phyloP scores from a whole-genome alignment of 2,888 invertebrate genomes.

The Ypsolopha scabrella region DNA sequence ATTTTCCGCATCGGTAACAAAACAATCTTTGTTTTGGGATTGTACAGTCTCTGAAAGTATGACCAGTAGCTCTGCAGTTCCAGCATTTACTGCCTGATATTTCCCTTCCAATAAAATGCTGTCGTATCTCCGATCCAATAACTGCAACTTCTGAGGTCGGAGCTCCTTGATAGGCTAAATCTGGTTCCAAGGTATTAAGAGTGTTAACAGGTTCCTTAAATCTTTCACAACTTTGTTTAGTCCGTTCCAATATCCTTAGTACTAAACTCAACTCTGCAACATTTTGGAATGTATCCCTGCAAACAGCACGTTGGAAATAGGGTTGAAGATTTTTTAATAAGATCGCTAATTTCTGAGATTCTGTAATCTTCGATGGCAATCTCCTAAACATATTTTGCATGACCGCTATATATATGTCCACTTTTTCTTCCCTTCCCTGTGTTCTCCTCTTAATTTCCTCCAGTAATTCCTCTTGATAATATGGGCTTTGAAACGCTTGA shows the following conservation, averaged over 20 bases:
- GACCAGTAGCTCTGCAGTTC: conserved; percentile 11
- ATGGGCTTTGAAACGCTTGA: background rate
- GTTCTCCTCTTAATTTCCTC: conserved; percentile 3
- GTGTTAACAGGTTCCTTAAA: conserved; percentile 4
- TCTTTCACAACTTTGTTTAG: conserved; percentile 6
- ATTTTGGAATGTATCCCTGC: conserved; percentile 6
- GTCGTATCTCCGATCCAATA: too few species aligned
- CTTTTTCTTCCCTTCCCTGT: background rate
- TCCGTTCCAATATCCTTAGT: conserved; percentile 5
- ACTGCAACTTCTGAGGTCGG: background rate
- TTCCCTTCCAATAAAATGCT: too few species aligned
- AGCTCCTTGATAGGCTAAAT: background rate
- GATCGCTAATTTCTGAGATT: background rate
- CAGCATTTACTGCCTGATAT: conserved; percentile 7
- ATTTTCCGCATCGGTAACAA: conserved; percentile 11
- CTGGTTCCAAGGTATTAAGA: background rate
- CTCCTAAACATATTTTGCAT: conserved; percentile 5
- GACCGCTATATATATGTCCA: background rate
- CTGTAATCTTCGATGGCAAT: background rate
- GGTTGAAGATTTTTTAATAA: conserved; percentile 5
- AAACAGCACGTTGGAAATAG: conserved; percentile 9
- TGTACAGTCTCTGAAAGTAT: conserved; percentile 7
- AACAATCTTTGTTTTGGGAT: conserved; percentile 9
- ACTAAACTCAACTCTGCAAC: conserved; percentile 6
- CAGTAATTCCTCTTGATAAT: conserved; percentile 2